Percentiles rank a stretch among this genome's conserved stretches.
Conservation (phyloP, 2,797 vertebrate species). For the Phoxinus dragarum region DNA sequence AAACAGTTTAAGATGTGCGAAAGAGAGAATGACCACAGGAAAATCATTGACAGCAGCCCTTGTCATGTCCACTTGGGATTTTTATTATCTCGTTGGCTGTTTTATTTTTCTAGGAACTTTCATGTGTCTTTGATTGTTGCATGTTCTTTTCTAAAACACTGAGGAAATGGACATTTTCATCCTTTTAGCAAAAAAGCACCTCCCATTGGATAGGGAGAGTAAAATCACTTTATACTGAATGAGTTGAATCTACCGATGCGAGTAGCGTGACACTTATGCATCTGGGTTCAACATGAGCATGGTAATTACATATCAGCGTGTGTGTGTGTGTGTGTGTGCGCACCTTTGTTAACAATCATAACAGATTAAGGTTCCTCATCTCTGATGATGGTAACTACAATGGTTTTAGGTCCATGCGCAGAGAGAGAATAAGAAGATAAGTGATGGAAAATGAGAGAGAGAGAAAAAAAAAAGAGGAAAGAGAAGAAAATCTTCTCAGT, state of each 20-base stretch:
- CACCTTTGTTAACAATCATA: conserved; percentile 68
- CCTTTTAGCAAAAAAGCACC: conserved; percentile 67
- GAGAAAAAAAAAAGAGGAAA: conserved; percentile 47
- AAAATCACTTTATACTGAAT: conserved; percentile 60
- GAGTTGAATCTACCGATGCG: conserved; percentile 60
- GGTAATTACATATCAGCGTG: conserved; percentile 57
- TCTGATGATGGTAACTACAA: conserved; percentile 76
- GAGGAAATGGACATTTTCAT: conserved; percentile 21
- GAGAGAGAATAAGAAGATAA: conserved; percentile 24
- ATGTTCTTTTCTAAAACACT: conserved; percentile 69
- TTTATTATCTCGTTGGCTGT: conserved; percentile 71
- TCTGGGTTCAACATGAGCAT: conserved; percentile 67
- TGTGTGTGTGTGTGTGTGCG: conserved; percentile 58
- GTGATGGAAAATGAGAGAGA: background rate
- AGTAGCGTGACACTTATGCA: conserved; percentile 56
- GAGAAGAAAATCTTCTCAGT: conserved; percentile 60
- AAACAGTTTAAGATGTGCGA: conserved; percentile 10
- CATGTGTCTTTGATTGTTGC: conserved; percentile 47
- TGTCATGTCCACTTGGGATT: conserved; percentile 74
- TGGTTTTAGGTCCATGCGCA: conserved; percentile 78
- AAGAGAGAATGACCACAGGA: conserved; percentile 54
- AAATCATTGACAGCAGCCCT: conserved; percentile 74
- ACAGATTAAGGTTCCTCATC: conserved; percentile 71
- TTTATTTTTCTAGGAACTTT: conserved; percentile 63
- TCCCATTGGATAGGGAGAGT: conserved; percentile 65